Conservation (phyloP, 2,888 invertebrate genomes). For the Eucera pruinosa region DNA sequence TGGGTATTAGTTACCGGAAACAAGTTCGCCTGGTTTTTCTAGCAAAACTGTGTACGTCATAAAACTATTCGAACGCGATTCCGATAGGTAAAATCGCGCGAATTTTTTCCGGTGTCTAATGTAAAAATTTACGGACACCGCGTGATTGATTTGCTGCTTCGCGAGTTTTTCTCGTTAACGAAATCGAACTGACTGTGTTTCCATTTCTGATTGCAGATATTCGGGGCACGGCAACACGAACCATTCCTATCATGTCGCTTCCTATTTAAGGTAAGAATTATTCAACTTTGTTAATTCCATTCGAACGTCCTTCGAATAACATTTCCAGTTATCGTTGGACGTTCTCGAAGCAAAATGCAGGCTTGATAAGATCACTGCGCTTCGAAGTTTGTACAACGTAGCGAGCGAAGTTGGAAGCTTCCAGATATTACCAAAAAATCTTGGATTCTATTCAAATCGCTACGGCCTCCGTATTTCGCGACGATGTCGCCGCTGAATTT, state of each 20-base stretch:
- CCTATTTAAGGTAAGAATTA: conserved; percentile 76
- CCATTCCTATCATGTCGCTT: conserved; percentile 76
- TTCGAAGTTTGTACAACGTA: too few relatives aligned
- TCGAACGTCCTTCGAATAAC: not conserved
- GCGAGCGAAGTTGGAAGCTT: not conserved
- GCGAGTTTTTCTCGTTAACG: too few relatives aligned
- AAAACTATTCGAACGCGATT: too few relatives aligned
- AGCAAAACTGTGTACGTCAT: too few relatives aligned
- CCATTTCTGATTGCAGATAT: conserved; percentile 76
- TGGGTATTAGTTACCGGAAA: too few relatives aligned
- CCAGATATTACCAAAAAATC: not conserved
- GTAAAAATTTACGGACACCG: too few relatives aligned
- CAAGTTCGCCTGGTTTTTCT: too few relatives aligned
- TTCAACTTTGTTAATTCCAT: conserved; percentile 2
- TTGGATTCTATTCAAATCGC: conserved; percentile 10
- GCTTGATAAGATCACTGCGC: not conserved
- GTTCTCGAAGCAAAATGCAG: not conserved
- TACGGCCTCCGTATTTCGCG: not conserved
- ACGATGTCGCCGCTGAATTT: not conserved
- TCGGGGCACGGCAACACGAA: conserved; percentile 74
- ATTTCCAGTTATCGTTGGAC: not conserved
- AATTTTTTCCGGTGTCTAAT: too few relatives aligned
- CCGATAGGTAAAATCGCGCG: too few relatives aligned
- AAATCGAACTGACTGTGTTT: too few relatives aligned
- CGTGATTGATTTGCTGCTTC: too few relatives aligned